phyloP scores from a whole-genome alignment of 2,888 invertebrate species.

The Empis stercorea region DNA sequence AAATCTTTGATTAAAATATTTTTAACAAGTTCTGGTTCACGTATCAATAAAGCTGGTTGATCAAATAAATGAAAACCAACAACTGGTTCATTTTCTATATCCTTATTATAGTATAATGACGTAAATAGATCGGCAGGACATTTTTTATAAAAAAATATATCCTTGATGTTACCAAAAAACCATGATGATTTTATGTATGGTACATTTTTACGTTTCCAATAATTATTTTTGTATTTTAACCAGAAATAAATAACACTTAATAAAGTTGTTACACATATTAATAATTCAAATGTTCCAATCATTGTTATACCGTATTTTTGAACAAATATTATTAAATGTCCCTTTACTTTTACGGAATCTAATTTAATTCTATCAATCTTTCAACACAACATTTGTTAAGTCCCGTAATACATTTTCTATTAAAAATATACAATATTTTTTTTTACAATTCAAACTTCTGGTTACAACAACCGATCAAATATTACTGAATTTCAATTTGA shows the following conservation, averaged over 20 bases:
- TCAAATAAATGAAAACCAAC: slow-evolving; percentile 35
- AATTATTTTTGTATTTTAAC: slow-evolving; percentile 9
- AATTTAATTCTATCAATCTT: no score
- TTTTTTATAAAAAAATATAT: slow-evolving; percentile 23
- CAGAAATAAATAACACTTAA: not conserved
- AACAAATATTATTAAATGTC: not conserved
- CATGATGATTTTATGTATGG: slow-evolving; percentile 35
- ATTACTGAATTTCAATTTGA: no score
- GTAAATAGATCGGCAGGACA: slow-evolving; percentile 28
- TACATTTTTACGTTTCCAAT: slow-evolving; percentile 32
- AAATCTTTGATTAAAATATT: slow-evolving; percentile 38
- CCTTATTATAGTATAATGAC: slow-evolving; percentile 27
- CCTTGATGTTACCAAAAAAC: slow-evolving; percentile 28
- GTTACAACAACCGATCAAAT: no score
- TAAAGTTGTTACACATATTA: no score
- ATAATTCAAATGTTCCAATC: no score
- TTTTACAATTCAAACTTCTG: no score
- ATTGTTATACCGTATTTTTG: no score
- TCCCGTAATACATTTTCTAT: no score
- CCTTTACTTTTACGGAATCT: no score
- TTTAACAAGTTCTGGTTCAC: slow-evolving; percentile 38
- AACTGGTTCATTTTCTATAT: slow-evolving; percentile 22
- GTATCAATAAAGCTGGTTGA: slow-evolving; percentile 35
- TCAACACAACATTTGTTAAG: no score
- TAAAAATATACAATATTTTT: no score